Base-by-base conservation (phyloP, 1,140 invertebrate species). In the Mercenaria mercenaria region DNA sequence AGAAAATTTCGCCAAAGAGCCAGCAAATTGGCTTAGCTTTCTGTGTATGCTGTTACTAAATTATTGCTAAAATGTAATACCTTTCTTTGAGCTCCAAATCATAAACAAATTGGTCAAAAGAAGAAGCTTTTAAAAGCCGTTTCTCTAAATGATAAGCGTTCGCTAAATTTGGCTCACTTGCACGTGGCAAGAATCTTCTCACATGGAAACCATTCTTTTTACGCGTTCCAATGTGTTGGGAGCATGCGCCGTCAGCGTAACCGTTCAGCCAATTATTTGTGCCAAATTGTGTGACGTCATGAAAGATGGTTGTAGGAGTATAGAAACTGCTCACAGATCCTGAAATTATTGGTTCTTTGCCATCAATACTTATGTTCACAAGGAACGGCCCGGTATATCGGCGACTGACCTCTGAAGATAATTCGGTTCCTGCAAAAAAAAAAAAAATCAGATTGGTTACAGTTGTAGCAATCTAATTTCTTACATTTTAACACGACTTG, bases 251-350 rank as follows among this genome's bases (percentile, higher is more conserved):
- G 39, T 26, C 1, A 15, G 23, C 6, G 41, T 11, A 50, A 11
- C 26, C 41, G 11, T 39, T 50, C 41, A 50, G 41, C 72, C 72
- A 76, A 50, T 50, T 3, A 50, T 29, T 76, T 26, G 41, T n/a
- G 18, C 72, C 72, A 6, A 50, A 43, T 26, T 76, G 39, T 47
- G 72, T 76, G 72, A 76, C 72, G 72, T 76, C 72, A 76, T 50
- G 41, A 29, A 76, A 29, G 2, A 43, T 43, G 1, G 39, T 26
- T 18, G 39, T 1, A 4, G 59, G 15, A 3, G 59, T 64, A 29
- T 29, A 29, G 26, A 47, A 29, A 72, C 39, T 18, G 6, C 39
- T 43, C 2, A 50, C 41, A 23, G 72, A 43, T 26, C 72, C 72
- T 4, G 39, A n/a, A 26, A 76, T 76, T 20, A 76, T 4, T n/a